A percentile compares a stretch with the other conserved stretches of the same genome.
These are phyloP conservation scores for Plutomurus gul DNA, from an alignment of 1,140 invertebrate genomes.

Conservation along the genomic window DNA sequence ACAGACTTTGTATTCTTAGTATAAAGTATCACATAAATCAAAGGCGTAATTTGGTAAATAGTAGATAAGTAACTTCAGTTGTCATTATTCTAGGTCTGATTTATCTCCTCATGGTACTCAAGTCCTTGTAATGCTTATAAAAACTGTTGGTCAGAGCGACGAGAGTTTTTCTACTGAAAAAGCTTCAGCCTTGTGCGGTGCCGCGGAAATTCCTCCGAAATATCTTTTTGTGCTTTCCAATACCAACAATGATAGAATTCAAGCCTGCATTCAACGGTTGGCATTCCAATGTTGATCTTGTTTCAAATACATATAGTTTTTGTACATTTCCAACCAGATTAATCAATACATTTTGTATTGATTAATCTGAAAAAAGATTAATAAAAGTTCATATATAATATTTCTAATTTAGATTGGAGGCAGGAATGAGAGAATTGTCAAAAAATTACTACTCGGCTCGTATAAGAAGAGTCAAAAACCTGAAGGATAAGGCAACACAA, in stretches of 20 bases:
- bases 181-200: slow-evolving; percentile 82
- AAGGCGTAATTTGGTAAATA: neutral
- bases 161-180: slow-evolving; percentile 85
- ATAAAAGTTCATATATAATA: neutral
- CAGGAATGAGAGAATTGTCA: slow-evolving; percentile 88
- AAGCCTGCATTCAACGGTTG: slow-evolving; percentile 49
- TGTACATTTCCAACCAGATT: neutral
- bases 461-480: slow-evolving; percentile 82
- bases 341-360: neutral
- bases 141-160: slow-evolving; percentile 73
- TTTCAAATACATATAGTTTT: neutral
- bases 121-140: slow-evolving; percentile 86
- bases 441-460: slow-evolving; percentile 90
- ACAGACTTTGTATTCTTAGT: no score
- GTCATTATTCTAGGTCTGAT: slow-evolving; percentile 59
- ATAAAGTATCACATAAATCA: neutral
- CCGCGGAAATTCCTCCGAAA: slow-evolving; percentile 90
- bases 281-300: neutral
- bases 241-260: slow-evolving; percentile 46
- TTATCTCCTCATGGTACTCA: slow-evolving; percentile 81
- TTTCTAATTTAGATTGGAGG: slow-evolving; percentile 77
- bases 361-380: neutral
- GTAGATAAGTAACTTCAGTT: neutral
- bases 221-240: slow-evolving; percentile 84
- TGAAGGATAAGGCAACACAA: slow-evolving; percentile 78